Conservation (phyloP, 2,888 invertebrate species). For the Eupithecia abbreviata region DNA sequence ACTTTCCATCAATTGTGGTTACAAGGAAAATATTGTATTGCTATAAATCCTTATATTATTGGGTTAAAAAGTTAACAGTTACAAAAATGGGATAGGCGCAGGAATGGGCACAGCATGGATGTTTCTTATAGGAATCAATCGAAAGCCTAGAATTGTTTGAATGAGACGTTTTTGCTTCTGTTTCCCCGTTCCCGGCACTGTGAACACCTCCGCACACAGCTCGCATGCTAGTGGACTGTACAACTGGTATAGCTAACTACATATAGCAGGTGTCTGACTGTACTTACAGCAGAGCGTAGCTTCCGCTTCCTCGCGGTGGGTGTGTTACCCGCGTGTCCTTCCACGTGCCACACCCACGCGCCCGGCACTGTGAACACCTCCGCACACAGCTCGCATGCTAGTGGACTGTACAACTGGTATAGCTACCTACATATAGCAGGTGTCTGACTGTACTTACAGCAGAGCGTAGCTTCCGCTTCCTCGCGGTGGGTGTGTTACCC, state of each 20-base stretch:
- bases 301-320: slow-evolving; percentile 84
- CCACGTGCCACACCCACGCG: slow-evolving; percentile 93
- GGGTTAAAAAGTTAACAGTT: no score
- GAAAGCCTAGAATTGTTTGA: no score
- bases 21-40: no score
- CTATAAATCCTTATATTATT: no score
- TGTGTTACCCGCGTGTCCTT: slow-evolving; percentile 88
- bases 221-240: slow-evolving; percentile 92
- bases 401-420: slow-evolving; percentile 77
- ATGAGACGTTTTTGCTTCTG: no score
- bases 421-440: no score
- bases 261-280: not conserved
- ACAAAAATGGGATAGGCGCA: no score
- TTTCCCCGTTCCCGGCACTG: slow-evolving; percentile 84
- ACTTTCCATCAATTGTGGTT: no score
- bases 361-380: slow-evolving; percentile 92
- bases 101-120: no score
- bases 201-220: slow-evolving; percentile 92
- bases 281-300: slow-evolving; percentile 78
- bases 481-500: slow-evolving; percentile 81
- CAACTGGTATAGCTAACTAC: not conserved
- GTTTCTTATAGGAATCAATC: no score
- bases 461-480: slow-evolving; percentile 83
- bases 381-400: slow-evolving; percentile 89
- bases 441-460: slow-evolving; percentile 62